A percentile compares a stretch with the other conserved stretches of the same genome.
Conservation (phyloP, 2,113 vertebrate genomes). For the Mirza zaza region DNA sequence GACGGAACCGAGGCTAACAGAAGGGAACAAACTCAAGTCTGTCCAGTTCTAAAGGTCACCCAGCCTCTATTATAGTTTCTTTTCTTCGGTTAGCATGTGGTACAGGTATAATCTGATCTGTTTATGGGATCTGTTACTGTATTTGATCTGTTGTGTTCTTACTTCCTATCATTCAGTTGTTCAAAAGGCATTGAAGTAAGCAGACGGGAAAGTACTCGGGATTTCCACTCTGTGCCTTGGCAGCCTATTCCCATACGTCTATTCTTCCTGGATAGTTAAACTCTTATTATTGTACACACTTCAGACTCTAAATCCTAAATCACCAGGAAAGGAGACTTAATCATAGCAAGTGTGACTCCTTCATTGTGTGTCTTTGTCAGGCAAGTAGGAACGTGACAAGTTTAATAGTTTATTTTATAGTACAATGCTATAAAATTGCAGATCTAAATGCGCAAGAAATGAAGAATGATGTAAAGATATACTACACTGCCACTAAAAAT, state of each 20-base stretch:
- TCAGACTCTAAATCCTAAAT: constrained; percentile 17
- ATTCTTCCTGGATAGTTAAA: background rate
- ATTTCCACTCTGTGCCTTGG: background rate
- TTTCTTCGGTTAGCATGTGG: background rate
- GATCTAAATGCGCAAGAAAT: background rate
- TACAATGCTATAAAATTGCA: background rate
- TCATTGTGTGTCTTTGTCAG: background rate
- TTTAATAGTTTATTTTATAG: constrained; percentile 9
- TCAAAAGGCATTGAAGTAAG: background rate
- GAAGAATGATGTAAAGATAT: background rate
- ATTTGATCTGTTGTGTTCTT: background rate
- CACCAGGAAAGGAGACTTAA: background rate
- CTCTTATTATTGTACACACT: background rate
- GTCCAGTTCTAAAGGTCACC: background rate
- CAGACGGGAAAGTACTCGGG: background rate
- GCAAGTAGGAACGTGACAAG: background rate
- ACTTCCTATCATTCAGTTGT: background rate
- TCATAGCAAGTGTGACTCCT: background rate
- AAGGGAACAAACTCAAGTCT: background rate
- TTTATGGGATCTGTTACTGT: background rate
- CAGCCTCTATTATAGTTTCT: background rate
- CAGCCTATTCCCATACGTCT: background rate
- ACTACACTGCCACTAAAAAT: background rate
- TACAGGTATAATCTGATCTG: background rate
- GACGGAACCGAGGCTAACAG: background rate